Evolutionary conservation across 2,113 vertebrate species (phyloP), one percentile per base, ranked within the genome.

Genomic region (Micromys minutus): DNA sequence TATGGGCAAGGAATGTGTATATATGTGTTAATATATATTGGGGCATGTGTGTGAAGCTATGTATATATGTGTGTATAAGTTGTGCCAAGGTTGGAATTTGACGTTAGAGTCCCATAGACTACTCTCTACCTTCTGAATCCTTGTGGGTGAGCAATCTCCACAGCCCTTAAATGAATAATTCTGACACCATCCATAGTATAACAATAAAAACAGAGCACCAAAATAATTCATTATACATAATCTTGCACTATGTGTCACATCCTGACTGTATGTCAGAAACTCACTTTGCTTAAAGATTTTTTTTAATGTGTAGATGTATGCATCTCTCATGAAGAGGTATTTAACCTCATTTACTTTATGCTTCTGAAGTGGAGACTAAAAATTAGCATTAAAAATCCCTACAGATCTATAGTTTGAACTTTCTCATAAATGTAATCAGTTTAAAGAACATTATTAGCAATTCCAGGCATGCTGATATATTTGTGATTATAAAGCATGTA

Each of bases 221-320:
- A 80, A 47, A 95, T 72, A 92, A 83, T 57, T 31, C 42, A 84
- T 21, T 87, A 45, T 75, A 29, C 34, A 80, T 81, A 50, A 24
- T 87, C 36, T 65, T 63, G 11, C 88, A 22, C 61, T 89, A 22
- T 95, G 95, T 92, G 47, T 89, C 24, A 63, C 69, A 75, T 69
- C 29, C 29, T 63, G 80, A 19, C 26, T 57, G 9, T 89, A 71
- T 67, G 8, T n/a, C 79, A 11, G 36, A 94, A 97, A 92, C 92
- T 85, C 69, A 12, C 55, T 95, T 86, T 90, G 45, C 77, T 90
- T 88, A 24, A 57, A 72, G 75, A 74, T 94, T 88, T 91, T 42
- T 97, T 97, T 92, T 92, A 65, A 91, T 83, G 3, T 79, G 39
- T 59, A 89, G 63, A 91, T 93, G 52, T 4, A 67, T 83, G 22